Percentiles rank a stretch among this genome's conserved stretches.
Conservation (phyloP, 2,113 vertebrate genomes). For the Dipodomys stephensi region DNA sequence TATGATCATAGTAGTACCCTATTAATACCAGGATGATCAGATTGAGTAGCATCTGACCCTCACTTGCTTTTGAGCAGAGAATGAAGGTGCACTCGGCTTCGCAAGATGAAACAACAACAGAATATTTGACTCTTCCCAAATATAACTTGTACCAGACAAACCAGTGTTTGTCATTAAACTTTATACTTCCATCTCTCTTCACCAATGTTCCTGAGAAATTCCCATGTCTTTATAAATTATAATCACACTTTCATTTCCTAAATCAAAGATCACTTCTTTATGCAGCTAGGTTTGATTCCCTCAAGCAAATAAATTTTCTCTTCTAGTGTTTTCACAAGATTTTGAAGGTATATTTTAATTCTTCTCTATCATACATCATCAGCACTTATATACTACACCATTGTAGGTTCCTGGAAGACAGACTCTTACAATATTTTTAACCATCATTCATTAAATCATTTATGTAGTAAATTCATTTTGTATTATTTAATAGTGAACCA, state of each 20-base stretch:
- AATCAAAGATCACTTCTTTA: background rate
- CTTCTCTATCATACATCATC: background rate
- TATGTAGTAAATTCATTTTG: no score
- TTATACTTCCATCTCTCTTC: background rate
- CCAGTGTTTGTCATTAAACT: background rate
- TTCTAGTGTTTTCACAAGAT: background rate
- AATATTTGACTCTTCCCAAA: background rate
- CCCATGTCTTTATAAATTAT: background rate
- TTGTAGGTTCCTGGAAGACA: background rate
- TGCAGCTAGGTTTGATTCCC: background rate
- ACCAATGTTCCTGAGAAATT: fast-evolving
- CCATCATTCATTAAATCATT: background rate
- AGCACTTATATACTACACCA: background rate
- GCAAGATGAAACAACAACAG: background rate
- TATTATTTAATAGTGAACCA: no score
- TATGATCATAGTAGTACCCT: background rate
- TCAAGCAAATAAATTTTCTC: background rate
- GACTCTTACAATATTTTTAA: background rate
- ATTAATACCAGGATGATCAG: background rate
- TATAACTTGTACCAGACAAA: background rate
- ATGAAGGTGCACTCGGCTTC: background rate
- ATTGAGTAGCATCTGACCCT: background rate
- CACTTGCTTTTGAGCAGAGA: background rate
- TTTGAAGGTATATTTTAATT: background rate
- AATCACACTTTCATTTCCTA: background rate